Base-by-base conservation (phyloP, 2,888 invertebrate genomes). In the Aricia artaxerxes region DNA sequence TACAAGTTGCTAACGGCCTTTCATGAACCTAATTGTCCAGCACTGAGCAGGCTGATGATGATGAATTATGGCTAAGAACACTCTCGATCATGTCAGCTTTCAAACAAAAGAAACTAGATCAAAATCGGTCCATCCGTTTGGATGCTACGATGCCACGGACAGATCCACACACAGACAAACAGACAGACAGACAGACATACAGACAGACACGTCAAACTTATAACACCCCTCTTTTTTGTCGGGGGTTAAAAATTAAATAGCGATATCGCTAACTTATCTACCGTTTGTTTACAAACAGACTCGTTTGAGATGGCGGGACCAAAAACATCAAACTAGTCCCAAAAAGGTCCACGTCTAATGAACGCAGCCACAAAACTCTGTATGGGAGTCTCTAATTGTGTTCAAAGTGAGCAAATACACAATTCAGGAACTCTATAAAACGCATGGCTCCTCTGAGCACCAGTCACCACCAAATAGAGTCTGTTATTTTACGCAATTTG, bases 321-420 rank as follows among this genome's bases (percentile, higher is more conserved):
- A n/a, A 61, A 61, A 24, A 6, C 64, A 31, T 31, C 64, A 61
- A 11, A 64, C 4, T 31, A 9, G 64, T 24, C 64, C 31, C 31
- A 31, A 64, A 31, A 31, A 64, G 31, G 64, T 31, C 31, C 4
- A 57, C 13, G 3, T 16, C 57, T 16, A 57, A 57, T 57, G 24
- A 31, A 64, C 24, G 64, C 31, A 9, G 24, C 31, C 64, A 2
- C 9, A 61, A 61, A 24, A 31, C 57, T 64, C 24, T 24, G 24
- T 61, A 24, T 31, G 64, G 64, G 24, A 31, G 31, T 11, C 24
- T 64, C 64, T 64, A 64, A 64, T 64, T 64, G 64, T 31, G 64
- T 31, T 64, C 64, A 64, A 64, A 64, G 24, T 64, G 24, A 64
- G 31, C 64, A 64, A 64, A 64, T 64, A 64, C 64, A 64, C 24